phyloP scores from a whole-genome alignment of 1,140 invertebrate species.

The Nixonia krombeini region DNA sequence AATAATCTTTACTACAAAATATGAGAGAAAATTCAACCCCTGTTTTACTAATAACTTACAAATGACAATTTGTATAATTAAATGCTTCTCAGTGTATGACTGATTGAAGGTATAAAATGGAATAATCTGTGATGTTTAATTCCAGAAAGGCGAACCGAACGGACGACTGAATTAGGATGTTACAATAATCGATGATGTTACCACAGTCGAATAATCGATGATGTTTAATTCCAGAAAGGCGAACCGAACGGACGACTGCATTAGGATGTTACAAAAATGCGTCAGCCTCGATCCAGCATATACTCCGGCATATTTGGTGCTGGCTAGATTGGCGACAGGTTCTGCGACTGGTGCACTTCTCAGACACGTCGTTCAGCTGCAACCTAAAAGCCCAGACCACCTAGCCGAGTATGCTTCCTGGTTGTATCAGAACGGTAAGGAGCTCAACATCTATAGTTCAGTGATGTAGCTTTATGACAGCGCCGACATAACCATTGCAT shows the following conservation, averaged over 20 bases:
- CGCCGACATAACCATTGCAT: conserved; percentile 21
- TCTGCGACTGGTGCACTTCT: conserved; percentile 71
- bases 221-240: conserved; percentile 73
- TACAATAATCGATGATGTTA: no score
- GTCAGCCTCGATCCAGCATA: conserved; percentile 77
- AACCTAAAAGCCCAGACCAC: conserved; percentile 78
- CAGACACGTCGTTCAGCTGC: conserved; percentile 74
- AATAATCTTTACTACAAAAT: no score
- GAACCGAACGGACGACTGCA: conserved; percentile 76
- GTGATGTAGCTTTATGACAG: conserved; percentile 36
- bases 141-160: conserved; percentile 78
- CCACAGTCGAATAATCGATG: background rate
- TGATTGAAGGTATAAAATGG: no score
- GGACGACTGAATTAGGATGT: conserved; percentile 77
- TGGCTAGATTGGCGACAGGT: conserved; percentile 75
- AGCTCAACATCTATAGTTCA: conserved; percentile 20
- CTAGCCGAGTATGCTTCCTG: conserved; percentile 78
- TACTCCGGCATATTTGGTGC: conserved; percentile 78
- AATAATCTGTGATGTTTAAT: conserved; percentile 21
- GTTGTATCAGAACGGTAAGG: conserved; percentile 76
- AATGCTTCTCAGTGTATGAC: no score
- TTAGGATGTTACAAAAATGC: conserved; percentile 79
- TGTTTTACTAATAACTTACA: no score
- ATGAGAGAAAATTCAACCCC: no score
- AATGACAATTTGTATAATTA: no score